These are phyloP conservation scores for Laticauda colubrina DNA, from an alignment of 2,113 vertebrate species.

Conservation along the genomic window DNA sequence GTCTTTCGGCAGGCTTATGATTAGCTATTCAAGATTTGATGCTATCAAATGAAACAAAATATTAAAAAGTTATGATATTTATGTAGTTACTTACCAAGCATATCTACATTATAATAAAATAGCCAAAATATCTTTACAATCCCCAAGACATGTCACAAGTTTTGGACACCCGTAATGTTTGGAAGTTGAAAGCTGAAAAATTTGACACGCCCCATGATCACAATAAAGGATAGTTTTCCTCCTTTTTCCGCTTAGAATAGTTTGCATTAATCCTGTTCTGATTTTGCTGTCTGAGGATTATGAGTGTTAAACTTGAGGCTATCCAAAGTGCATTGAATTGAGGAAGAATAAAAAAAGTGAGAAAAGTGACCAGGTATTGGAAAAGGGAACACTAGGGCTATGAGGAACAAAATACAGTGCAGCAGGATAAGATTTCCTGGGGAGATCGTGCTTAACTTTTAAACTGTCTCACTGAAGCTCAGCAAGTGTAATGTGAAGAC, in stretches of 20 bases:
- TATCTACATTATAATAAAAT: no score
- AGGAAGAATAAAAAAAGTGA: not conserved
- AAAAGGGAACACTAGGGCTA: not conserved
- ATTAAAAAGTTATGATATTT: no score
- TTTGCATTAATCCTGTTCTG: not conserved
- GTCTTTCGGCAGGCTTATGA: not conserved
- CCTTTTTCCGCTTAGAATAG: constrained; percentile 1
- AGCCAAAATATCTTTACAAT: no score
- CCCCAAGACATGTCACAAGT: no score
- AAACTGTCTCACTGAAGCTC: not conserved
- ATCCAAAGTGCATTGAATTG: not conserved
- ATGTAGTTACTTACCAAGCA: no score
- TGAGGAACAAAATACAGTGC: not conserved
- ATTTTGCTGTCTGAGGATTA: not conserved
- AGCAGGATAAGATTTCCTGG: not conserved
- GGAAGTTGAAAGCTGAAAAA: no score
- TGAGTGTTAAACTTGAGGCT: not conserved
- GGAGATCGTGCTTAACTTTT: not conserved
- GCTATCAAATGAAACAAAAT: not conserved
- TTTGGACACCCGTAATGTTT: no score
- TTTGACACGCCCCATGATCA: not conserved
- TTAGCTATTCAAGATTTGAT: not conserved
- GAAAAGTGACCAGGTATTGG: not conserved
- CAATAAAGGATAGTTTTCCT: constrained; percentile 10
- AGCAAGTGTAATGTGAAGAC: not conserved